Base-by-base conservation (phyloP, 2,888 invertebrate species). In the Halictus quadricinctus region DNA sequence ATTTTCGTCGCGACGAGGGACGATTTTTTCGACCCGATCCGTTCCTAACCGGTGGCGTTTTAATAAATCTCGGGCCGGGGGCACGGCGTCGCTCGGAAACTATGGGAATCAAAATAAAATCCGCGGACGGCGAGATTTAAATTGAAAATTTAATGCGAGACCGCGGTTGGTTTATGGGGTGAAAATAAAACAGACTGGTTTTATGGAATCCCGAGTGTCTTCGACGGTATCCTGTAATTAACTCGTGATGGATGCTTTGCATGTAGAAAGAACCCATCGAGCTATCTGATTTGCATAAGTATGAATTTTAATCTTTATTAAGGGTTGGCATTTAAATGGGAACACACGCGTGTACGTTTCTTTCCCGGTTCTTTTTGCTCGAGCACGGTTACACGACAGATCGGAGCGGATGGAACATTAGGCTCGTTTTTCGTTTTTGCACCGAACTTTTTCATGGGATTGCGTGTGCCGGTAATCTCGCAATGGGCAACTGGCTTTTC, bases 261-360 rank as follows among this genome's bases (percentile, higher is more conserved):
- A 76, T 69, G 48, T 36, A 25, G 72, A 79, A 25, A 72, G 54
- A 72, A 21, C 54, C 77, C 75, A 72, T 74, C 46, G 58, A 72
- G 54, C 36, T 36, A 76, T 79, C 54, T 43, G 66, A 84, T 84
- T 79, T 84, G 85, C 85, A 84, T 84, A 84, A 77, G 84, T 84
- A 84, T 84, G 85, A 84, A 84, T 84, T 84, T 84, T 79, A 84
- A 84, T 79, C 79, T 84, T 79, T 48, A 79, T 79, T 48, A 76
- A 72, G 58, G 72, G 85, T 41, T 75, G 75, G 78, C 75, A 72
- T 84, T 84, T 84, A 84, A 84, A 84, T 72, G 85, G 48, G 72
- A 78, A 70, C 73, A 69, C 73, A 8, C 69, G 73, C 41, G 58
- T 36, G 66, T 50, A 48, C 29, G 46, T 64, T 64, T 21, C 64